Base-by-base conservation (phyloP, 2,797 vertebrate genomes). In the Sebastes steindachneri region DNA sequence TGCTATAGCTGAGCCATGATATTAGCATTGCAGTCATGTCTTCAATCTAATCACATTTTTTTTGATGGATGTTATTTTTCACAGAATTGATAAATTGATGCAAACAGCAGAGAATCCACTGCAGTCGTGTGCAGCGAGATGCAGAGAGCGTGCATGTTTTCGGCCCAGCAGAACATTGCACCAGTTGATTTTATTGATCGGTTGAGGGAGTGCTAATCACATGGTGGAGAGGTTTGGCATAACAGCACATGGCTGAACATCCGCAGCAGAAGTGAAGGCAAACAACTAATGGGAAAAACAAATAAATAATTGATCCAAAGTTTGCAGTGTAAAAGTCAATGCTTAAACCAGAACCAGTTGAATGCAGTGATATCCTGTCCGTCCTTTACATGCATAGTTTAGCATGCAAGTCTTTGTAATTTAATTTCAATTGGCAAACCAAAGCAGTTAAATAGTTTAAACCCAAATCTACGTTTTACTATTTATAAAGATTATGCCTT, bases 101-200 rank as follows among this genome's bases (percentile, higher is more conserved):
- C 11, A 53, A 67, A 60, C 17, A 9, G 4, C 5, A 37, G 54
- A 55, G 21, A 69, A 64, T 73, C 68, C 51, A 3, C 12, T 6
- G 23, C 45, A 54, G 53, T 2, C 14, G 1, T 21, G 54, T 29
- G 26, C n/a, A 6, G 28, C 63, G n/a, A 14, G 31, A 41, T 19
- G 19, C 35, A 65, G 9, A 41, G 4, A 12, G 10, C 1, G 2
- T 21, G 26, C 4, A 5, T 26, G 31, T 28, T 60, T 53, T 68
- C 14, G 7, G 26, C 15, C 28, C 55, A 1, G 51, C 73, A 57
- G 19, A 69, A 51, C 45, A 58, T 26, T 3, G 19, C 66, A 57
- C 41, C 14, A 5, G 37, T 31, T 76, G 51, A 73, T 84, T 75
- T 63, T 71, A 84, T 77, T 35, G 75, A 87, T 87, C 23, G 33